Base-by-base conservation (phyloP, 2,888 invertebrate species). In the Alsophila aescularia region DNA sequence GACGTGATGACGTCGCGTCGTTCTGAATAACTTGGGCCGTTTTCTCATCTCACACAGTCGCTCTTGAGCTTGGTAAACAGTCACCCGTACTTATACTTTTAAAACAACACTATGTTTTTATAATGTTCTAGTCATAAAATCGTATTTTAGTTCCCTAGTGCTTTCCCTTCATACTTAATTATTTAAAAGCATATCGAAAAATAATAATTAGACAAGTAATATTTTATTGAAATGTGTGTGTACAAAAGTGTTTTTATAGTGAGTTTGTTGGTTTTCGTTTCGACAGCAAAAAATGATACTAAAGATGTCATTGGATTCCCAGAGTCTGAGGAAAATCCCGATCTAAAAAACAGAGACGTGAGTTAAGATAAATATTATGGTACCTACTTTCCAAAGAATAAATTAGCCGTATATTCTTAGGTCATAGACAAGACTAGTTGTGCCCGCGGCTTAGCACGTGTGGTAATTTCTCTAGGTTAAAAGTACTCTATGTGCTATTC, bases 291-390 rank as follows among this genome's bases (percentile, higher is more conserved):
- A 52, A 79, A 72, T 36, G 61, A 56, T 14, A 68, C 65, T 31
- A 72, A 69, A 57, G 81, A 77, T 62, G 70, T 75, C 10, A 87
- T 90, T 58, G 88, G 88, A 59, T 90, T 88, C 74, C 90, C 90
- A 13, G 90, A 90, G 67, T 34, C 63, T 4, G 90, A 90, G 65
- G 90, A 89, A 71, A 79, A 89, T 60, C 64, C 69, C 0, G 73
- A 69, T 50, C 49, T 76, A 60, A 75, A 72, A 59, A 90, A 90
- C 66, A 87, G 84, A 77, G 81, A 89, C 59, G 90, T 90, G 66
- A 78, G 77, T 75, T 48, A 15, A n/a, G n/a, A n/a, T n/a, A n/a
- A n/a, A n/a, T n/a, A n/a, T n/a, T n/a, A n/a, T n/a, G n/a, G n/a
- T n/a, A n/a, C n/a, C n/a, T n/a, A n/a, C n/a, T n/a, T n/a, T n/a